These are phyloP conservation scores for Steinernema feltiae DNA, from an alignment of 1,140 invertebrate genomes.

Conservation along the genomic window DNA sequence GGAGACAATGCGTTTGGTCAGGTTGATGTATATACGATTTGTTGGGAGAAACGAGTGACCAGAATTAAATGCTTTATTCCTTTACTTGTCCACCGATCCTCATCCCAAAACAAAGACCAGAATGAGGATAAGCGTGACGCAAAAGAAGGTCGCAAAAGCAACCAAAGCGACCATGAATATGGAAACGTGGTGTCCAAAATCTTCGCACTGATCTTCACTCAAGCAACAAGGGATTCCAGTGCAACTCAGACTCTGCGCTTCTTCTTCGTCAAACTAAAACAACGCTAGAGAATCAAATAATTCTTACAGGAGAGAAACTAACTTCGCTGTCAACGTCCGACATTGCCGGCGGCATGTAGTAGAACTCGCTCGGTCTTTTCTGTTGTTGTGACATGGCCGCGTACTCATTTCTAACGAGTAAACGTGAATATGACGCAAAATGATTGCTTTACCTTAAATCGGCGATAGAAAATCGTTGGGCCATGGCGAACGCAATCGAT, in stretches of 20 bases:
- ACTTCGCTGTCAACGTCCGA: background rate
- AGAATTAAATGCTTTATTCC: background rate
- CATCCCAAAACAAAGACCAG: constrained; percentile 38
- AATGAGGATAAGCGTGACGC: constrained; percentile 39
- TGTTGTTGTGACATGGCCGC: background rate
- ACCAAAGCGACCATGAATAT: constrained; percentile 41
- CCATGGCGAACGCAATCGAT: background rate
- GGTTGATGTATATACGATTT: background rate
- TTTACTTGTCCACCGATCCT: background rate
- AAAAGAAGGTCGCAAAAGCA: constrained; percentile 41
- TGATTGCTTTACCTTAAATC: background rate
- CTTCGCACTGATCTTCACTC: constrained; percentile 31
- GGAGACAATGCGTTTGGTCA: background rate
- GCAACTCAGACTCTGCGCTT: constrained; percentile 23
- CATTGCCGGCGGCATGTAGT: background rate
- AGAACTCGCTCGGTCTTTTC: background rate
- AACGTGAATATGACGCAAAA: background rate
- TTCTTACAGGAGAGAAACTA: background rate
- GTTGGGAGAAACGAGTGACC: no score
- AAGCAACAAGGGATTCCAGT: constrained; percentile 37
- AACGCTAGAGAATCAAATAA: background rate
- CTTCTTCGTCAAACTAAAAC: constrained; percentile 15
- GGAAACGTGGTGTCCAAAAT: constrained; percentile 40
- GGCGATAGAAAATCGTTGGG: background rate
- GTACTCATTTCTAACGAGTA: background rate